A percentile compares a stretch with the other conserved stretches of the same genome.
phyloP scores from a whole-genome alignment of 2,888 invertebrate species.

The Sepiola atlantica region DNA sequence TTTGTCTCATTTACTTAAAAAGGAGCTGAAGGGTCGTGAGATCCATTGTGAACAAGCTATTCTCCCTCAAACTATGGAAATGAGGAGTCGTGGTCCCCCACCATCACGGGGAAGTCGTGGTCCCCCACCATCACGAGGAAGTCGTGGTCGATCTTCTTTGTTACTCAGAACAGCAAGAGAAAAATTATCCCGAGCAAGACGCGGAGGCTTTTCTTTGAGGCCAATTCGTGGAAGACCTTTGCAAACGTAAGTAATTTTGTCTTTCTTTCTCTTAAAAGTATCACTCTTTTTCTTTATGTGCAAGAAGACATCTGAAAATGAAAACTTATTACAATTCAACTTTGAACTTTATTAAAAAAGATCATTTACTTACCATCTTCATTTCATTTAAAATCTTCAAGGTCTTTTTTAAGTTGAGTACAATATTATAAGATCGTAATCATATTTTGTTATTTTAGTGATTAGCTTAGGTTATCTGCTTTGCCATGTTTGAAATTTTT shows the following conservation, averaged over 20 bases:
- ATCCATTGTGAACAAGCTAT: constrained; percentile 44
- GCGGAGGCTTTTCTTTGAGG: constrained; percentile 25
- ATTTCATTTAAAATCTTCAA: not conserved
- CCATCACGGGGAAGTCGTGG: constrained; percentile 24
- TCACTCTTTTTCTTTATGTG: too few relatives aligned
- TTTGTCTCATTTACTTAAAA: too few relatives aligned
- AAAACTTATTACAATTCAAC: too few relatives aligned
- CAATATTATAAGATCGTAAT: too few relatives aligned
- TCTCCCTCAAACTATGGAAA: constrained; percentile 42
- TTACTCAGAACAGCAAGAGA: constrained; percentile 43
- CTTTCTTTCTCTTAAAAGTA: not conserved
- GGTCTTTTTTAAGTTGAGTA: not conserved
- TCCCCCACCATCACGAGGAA: constrained; percentile 22
- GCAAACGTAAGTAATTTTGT: not conserved
- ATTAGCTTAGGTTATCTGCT: too few relatives aligned
- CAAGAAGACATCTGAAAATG: too few relatives aligned
- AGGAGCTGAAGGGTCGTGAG: constrained; percentile 39
- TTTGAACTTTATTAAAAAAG: too few relatives aligned
- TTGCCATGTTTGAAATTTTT: too few relatives aligned
- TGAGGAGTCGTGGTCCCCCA: constrained; percentile 35
- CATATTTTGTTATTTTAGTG: too few relatives aligned
- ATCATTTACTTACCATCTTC: not conserved
- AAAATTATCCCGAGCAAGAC: constrained; percentile 35
- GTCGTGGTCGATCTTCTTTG: constrained; percentile 41
- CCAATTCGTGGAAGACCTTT: constrained; percentile 44